Percentiles rank a stretch among this genome's conserved stretches.
phyloP scores from a whole-genome alignment of 2,113 vertebrate genomes.

The Neodontobutis hainanensis region DNA sequence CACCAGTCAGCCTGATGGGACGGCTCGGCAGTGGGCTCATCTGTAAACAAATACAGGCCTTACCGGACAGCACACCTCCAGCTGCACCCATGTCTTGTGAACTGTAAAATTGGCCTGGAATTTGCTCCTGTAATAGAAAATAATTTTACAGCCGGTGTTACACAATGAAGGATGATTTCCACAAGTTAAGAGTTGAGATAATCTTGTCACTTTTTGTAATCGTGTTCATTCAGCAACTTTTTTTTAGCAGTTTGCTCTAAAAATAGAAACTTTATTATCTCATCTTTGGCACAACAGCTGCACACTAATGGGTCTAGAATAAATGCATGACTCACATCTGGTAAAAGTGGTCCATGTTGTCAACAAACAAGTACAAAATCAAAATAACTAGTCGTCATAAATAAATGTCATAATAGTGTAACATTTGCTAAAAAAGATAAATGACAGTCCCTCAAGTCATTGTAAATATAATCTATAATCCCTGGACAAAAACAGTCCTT shows the following conservation, averaged over 20 bases:
- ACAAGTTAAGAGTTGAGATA: not conserved
- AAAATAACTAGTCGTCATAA: not conserved
- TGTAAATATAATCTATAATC: not conserved
- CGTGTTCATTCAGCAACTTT: not conserved
- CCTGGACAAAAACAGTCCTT: slow-evolving; percentile 10
- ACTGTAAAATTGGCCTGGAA: slow-evolving; percentile 54
- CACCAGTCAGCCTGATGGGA: slow-evolving; percentile 46
- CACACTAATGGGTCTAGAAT: no score
- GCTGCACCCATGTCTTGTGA: slow-evolving; percentile 42
- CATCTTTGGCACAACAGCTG: no score
- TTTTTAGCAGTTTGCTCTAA: not conserved
- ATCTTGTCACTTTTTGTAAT: not conserved
- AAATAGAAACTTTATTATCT: not conserved
- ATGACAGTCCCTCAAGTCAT: not conserved
- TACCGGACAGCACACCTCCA: slow-evolving; percentile 33
- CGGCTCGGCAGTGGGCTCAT: slow-evolving; percentile 21
- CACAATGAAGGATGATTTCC: slow-evolving; percentile 33
- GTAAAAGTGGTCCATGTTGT: no score
- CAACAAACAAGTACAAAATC: no score
- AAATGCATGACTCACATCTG: no score
- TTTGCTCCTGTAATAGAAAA: slow-evolving; percentile 45
- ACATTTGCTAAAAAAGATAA: not conserved
- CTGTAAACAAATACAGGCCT: slow-evolving; percentile 54
- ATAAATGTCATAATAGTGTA: not conserved
- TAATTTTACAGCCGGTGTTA: slow-evolving; percentile 49